Percentiles rank a stretch among this genome's conserved stretches.
Conservation (phyloP, 2,113 vertebrate species). For the Hydrolagus affinis region DNA sequence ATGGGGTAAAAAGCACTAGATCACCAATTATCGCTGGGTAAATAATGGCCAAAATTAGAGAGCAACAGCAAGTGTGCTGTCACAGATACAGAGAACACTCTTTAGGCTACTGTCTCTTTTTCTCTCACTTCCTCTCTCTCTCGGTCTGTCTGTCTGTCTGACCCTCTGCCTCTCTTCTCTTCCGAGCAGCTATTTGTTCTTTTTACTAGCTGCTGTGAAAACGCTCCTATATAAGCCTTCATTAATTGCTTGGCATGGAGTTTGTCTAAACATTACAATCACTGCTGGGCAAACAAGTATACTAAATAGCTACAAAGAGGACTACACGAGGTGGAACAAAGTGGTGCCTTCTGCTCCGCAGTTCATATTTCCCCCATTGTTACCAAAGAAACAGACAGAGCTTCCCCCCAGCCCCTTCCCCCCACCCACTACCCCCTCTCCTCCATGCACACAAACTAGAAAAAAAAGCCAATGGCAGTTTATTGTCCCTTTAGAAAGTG, state of each 20-base stretch:
- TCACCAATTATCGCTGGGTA: slow-evolving; percentile 30
- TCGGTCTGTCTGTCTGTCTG: background rate
- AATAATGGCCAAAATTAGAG: slow-evolving; percentile 32
- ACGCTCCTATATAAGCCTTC: slow-evolving; percentile 52
- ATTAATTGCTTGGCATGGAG: slow-evolving; percentile 59
- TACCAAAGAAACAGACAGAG: slow-evolving; percentile 51
- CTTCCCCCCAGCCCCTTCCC: slow-evolving; percentile 53
- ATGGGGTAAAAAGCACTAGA: slow-evolving; percentile 31
- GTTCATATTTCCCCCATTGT: slow-evolving; percentile 57
- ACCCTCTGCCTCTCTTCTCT: background rate
- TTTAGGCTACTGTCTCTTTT: slow-evolving; percentile 2
- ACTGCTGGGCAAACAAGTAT: slow-evolving; percentile 40
- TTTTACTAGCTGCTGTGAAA: slow-evolving; percentile 47
- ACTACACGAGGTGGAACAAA: slow-evolving; percentile 37
- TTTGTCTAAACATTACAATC: slow-evolving; percentile 48
- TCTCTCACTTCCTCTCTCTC: background rate
- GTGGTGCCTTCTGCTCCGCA: slow-evolving; percentile 43
- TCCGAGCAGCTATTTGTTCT: background rate
- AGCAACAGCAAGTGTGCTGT: slow-evolving; percentile 23
- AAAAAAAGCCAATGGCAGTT: background rate
- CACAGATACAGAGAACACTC: background rate
- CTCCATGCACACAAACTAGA: background rate
- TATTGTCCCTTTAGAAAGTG: background rate
- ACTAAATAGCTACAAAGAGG: slow-evolving; percentile 29
- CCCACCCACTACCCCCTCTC: slow-evolving; percentile 39